Percentiles rank a stretch among this genome's conserved stretches.
Evolutionary conservation across 2,888 invertebrate genomes (phyloP).

Genomic region (Dryadula phaetusa): DNA sequence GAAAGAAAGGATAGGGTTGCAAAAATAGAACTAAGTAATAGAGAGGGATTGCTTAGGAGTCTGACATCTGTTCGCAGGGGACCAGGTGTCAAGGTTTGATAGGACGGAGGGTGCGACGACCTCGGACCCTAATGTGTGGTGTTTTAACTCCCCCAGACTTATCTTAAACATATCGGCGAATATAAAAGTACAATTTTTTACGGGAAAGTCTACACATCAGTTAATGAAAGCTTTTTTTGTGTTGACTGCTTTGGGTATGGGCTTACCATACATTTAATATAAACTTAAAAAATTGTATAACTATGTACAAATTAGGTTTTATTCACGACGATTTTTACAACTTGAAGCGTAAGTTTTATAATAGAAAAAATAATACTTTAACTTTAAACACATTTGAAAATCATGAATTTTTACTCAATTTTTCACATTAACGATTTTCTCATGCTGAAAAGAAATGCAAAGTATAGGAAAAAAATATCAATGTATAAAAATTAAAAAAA

Average conservation of each 20-base stretch:
- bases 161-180: slow-evolving; percentile 52
- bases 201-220: background rate
- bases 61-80: slow-evolving; percentile 74
- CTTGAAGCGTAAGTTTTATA: no score
- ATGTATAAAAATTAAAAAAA: no score
- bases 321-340: no score
- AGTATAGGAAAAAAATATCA: no score
- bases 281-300: no score
- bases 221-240: background rate
- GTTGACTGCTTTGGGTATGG: background rate
- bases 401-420: no score
- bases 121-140: slow-evolving; percentile 66
- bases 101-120: slow-evolving; percentile 78
- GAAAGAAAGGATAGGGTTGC: slow-evolving; percentile 38
- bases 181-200: slow-evolving; percentile 28
- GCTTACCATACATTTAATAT: no score
- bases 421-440: no score
- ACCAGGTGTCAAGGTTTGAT: slow-evolving; percentile 77
- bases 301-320: no score
- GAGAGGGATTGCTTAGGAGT: slow-evolving; percentile 58
- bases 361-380: no score
- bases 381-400: no score
- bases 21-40: slow-evolving; percentile 42
- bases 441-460: no score
- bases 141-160: slow-evolving; percentile 50